phyloP scores from a whole-genome alignment of 2,113 vertebrate genomes.

The Apeltes quadracus region DNA sequence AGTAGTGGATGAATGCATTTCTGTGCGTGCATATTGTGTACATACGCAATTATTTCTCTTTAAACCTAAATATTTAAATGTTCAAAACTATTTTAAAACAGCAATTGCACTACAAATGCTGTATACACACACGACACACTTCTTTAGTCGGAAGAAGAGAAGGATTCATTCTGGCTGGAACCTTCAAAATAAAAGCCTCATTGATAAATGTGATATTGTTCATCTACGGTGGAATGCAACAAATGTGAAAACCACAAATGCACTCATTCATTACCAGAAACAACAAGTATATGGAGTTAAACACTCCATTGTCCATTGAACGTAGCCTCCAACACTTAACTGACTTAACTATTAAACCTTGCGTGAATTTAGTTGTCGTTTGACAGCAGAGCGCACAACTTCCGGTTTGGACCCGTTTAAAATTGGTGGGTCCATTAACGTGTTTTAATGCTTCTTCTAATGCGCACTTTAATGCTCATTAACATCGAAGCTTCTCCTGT shows the following conservation, averaged over 20 bases:
- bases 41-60: not conserved
- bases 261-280: not conserved
- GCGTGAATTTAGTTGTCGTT: not conserved
- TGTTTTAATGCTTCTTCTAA: not conserved
- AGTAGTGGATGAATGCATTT: not conserved
- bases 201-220: not conserved
- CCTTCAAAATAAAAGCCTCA: slow-evolving; percentile 31
- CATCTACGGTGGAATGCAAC: not conserved
- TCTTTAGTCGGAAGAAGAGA: not conserved
- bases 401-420: not conserved
- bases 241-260: not conserved
- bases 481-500: not conserved
- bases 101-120: not conserved
- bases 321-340: not conserved
- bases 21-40: not conserved
- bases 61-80: not conserved
- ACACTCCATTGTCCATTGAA: not conserved
- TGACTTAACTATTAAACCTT: too few relatives aligned
- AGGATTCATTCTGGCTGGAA: not conserved
- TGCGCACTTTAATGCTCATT: not conserved
- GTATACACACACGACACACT: not conserved
- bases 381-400: not conserved
- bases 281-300: not conserved
- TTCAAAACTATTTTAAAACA: not conserved
- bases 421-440: too few relatives aligned